Percentiles rank a stretch among this genome's conserved stretches.
These are phyloP conservation scores for Nematolebias whitei DNA, from an alignment of 2,113 vertebrate genomes.

Conservation along the genomic window DNA sequence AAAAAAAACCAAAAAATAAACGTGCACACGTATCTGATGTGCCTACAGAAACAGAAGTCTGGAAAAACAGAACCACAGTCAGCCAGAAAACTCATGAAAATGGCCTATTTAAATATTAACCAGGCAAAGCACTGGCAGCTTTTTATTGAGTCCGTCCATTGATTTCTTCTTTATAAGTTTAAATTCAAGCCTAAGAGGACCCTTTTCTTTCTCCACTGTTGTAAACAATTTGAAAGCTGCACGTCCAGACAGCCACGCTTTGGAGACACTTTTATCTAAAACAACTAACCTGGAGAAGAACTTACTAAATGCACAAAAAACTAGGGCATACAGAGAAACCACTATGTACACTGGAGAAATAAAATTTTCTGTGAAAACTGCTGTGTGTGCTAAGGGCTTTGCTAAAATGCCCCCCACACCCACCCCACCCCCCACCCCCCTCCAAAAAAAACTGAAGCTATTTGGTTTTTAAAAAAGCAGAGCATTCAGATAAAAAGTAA, in stretches of 20 bases:
- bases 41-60: slow-evolving; percentile 11
- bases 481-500: too few relatives aligned
- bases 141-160: slow-evolving; percentile 46
- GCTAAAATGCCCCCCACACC: too few relatives aligned
- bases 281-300: neutral
- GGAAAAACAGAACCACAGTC: slow-evolving; percentile 24
- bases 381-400: neutral
- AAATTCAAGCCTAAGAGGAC: slow-evolving; percentile 40
- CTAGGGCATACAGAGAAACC: neutral
- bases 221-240: slow-evolving; percentile 28
- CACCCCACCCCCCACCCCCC: too few relatives aligned
- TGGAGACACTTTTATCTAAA: slow-evolving; percentile 5
- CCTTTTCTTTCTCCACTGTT: slow-evolving; percentile 6
- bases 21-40: too few relatives aligned
- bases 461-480: too few relatives aligned
- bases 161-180: slow-evolving; percentile 39
- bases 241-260: neutral
- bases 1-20: too few relatives aligned
- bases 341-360: neutral
- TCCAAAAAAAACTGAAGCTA: too few relatives aligned
- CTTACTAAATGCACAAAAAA: neutral
- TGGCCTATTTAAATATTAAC: slow-evolving; percentile 56
- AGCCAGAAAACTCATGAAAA: slow-evolving; percentile 24
- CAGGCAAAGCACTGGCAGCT: slow-evolving; percentile 47
- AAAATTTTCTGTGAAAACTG: too few relatives aligned